phyloP scores from a whole-genome alignment of 2,888 invertebrate species.

The Heliconius ismenius region DNA sequence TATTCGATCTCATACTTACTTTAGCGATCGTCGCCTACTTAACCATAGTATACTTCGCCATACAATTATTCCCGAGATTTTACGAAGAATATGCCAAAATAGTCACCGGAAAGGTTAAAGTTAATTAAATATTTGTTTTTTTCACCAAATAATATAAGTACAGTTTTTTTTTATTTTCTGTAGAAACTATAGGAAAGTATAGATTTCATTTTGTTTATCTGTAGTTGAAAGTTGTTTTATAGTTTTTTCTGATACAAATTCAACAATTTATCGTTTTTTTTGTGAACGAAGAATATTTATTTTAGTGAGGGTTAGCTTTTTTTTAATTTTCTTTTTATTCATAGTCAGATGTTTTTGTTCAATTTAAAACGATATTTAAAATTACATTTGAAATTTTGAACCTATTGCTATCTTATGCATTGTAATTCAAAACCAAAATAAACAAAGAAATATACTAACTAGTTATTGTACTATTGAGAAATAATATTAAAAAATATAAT shows the following conservation, averaged over 20 bases:
- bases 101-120: slow-evolving; percentile 70
- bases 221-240: neutral
- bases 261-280: neutral
- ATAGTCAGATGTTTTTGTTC: too few species aligned
- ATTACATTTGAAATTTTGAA: neutral
- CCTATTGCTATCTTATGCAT: neutral
- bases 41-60: slow-evolving; percentile 89
- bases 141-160: slow-evolving; percentile 5
- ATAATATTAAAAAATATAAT: too few species aligned
- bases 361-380: too few species aligned
- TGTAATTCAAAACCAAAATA: neutral
- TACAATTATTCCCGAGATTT: slow-evolving; percentile 86
- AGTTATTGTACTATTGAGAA: too few species aligned
- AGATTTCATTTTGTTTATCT: neutral
- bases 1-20: slow-evolving; percentile 97
- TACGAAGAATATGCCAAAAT: slow-evolving; percentile 84
- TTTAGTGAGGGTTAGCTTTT: neutral
- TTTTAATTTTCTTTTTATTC: neutral
- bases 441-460: neutral
- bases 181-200: neutral
- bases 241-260: neutral
- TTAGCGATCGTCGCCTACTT: slow-evolving; percentile 92
- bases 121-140: slow-evolving; percentile 55
- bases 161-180: slow-evolving; percentile 12
- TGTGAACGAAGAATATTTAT: neutral